Conservation (phyloP, 2,888 invertebrate species). For the Drosophila bunnanda region DNA sequence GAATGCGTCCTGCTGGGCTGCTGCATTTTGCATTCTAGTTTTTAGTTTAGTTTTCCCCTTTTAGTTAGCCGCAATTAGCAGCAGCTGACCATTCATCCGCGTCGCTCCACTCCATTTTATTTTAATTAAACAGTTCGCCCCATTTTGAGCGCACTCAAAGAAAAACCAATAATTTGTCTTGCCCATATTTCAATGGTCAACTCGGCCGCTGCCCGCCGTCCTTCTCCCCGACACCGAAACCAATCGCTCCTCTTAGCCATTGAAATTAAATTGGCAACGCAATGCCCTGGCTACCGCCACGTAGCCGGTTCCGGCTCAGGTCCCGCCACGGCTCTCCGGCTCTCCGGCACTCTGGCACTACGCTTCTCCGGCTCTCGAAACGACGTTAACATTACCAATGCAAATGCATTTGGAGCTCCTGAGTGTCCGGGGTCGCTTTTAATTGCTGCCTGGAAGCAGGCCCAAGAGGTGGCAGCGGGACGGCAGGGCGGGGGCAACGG, state of each 20-base stretch:
- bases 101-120: slow-evolving; percentile 60
- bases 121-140: slow-evolving; percentile 70
- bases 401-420: slow-evolving; percentile 63
- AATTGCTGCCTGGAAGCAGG: slow-evolving; percentile 54
- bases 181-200: slow-evolving; percentile 66
- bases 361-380: slow-evolving; percentile 11
- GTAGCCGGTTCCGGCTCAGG: slow-evolving; percentile 23
- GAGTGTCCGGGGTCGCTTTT: slow-evolving; percentile 42
- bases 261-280: slow-evolving; percentile 62
- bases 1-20: neutral
- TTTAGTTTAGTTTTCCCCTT: slow-evolving; percentile 37
- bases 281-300: slow-evolving; percentile 17
- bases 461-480: neutral
- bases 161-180: slow-evolving; percentile 78
- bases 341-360: neutral
- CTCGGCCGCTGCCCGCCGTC: neutral
- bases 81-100: slow-evolving; percentile 69
- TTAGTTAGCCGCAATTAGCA: slow-evolving; percentile 49
- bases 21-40: slow-evolving; percentile 11
- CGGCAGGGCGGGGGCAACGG: neutral
- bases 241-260: slow-evolving; percentile 34
- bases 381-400: slow-evolving; percentile 65
- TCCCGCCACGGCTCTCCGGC: slow-evolving; percentile 2
- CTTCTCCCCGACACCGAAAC: slow-evolving; percentile 7
- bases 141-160: slow-evolving; percentile 64